phyloP scores from a whole-genome alignment of 2,113 vertebrate species.

The Microtus richardsoni region DNA sequence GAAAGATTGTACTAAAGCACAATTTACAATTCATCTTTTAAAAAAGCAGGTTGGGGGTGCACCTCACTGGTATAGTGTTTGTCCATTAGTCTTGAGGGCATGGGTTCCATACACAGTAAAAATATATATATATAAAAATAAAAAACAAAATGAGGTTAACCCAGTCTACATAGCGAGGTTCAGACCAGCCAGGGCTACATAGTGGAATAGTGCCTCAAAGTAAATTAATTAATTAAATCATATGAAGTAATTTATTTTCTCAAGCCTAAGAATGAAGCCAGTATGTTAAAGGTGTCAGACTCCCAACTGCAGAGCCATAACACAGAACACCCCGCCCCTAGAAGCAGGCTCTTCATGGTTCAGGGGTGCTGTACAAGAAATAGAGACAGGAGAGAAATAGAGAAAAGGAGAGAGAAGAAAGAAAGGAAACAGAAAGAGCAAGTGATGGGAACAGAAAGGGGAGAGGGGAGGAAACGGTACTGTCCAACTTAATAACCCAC shows the following conservation, averaged over 20 bases:
- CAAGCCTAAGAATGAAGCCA: neutral
- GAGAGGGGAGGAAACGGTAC: neutral
- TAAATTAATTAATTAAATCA: neutral
- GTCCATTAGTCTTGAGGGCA: neutral
- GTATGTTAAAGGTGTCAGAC: neutral
- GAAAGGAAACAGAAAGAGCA: no score
- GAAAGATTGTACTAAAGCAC: neutral
- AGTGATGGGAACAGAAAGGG: no score
- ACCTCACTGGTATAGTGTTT: neutral
- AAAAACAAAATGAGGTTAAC: neutral
- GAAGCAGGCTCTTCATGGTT: neutral
- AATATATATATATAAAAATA: neutral
- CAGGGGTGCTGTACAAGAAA: neutral
- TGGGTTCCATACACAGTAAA: neutral
- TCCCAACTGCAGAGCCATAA: neutral
- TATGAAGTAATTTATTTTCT: neutral
- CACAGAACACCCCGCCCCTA: neutral
- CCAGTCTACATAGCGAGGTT: neutral
- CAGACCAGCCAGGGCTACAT: neutral
- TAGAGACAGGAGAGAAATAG: no score
- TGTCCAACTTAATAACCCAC: no score
- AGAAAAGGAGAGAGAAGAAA: neutral
- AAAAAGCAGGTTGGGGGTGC: neutral
- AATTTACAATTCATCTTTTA: neutral
- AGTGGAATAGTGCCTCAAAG: neutral